phyloP scores from a whole-genome alignment of 2,888 invertebrate species.

The Yponomeuta sedellus region DNA sequence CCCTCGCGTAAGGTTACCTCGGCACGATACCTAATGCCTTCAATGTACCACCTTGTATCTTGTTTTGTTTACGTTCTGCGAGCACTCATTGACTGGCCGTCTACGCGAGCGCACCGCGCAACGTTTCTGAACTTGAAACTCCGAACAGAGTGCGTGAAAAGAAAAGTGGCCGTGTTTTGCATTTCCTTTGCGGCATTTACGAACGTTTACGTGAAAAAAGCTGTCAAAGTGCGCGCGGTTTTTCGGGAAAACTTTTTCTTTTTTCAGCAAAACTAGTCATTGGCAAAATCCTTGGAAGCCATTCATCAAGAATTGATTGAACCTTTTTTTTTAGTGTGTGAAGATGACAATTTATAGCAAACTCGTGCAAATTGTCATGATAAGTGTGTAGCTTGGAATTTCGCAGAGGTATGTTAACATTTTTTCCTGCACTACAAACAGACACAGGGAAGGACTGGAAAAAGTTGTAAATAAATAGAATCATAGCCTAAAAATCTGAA shows the following conservation, averaged over 20 bases:
- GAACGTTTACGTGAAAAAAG: too few species aligned
- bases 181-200: too few species aligned
- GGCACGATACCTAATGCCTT: background rate
- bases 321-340: conserved; percentile 17
- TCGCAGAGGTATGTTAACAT: background rate
- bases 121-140: background rate
- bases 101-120: conserved; percentile 38
- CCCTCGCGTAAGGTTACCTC: background rate
- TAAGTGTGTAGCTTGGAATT: conserved; percentile 53
- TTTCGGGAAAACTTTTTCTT: background rate
- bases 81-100: conserved; percentile 46
- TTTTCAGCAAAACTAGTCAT: background rate
- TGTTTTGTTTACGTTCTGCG: background rate
- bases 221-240: conserved; percentile 17
- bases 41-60: background rate
- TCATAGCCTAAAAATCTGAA: too few species aligned
- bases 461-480: too few species aligned
- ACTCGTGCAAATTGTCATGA: conserved; percentile 68
- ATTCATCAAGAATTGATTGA: background rate
- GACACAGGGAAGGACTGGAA: background rate
- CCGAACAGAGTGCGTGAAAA: background rate
- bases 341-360: conserved; percentile 72
- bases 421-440: background rate
- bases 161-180: background rate
- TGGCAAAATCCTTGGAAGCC: too few species aligned